phyloP scores from a whole-genome alignment of 2,113 vertebrate genomes.

The Leucopternis melanops region DNA sequence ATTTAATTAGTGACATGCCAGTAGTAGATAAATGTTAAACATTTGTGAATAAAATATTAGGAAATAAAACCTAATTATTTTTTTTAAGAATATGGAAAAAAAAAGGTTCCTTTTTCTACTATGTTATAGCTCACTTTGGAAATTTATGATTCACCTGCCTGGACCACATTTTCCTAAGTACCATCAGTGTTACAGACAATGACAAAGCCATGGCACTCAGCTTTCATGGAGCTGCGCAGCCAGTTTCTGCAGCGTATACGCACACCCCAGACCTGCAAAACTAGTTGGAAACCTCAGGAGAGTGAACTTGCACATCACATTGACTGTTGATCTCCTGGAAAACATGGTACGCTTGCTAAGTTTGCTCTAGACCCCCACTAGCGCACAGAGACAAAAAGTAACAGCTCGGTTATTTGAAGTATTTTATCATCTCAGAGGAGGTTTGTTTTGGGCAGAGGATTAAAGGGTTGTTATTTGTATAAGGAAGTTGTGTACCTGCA shows the following conservation, averaged over 20 bases:
- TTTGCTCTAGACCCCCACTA: background rate
- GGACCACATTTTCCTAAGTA: background rate
- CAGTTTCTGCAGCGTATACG: background rate
- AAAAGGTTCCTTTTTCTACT: background rate
- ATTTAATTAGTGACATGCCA: conserved; percentile 1
- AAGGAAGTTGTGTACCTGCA: background rate
- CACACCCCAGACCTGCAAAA: background rate
- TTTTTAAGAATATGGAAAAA: background rate
- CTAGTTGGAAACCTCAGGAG: background rate
- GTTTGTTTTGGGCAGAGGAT: background rate
- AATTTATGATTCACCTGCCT: background rate
- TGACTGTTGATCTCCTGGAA: background rate
- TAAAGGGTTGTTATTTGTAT: background rate
- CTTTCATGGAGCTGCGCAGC: background rate
- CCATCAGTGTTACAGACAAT: background rate
- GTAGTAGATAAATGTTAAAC: background rate
- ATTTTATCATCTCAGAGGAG: background rate
- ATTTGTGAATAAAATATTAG: background rate
- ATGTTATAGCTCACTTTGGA: background rate
- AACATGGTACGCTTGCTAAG: rapidly evolving
- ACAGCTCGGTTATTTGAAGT: background rate
- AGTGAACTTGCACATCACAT: background rate
- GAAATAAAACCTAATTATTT: background rate
- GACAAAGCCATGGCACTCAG: background rate
- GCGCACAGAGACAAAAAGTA: background rate